phyloP scores from a whole-genome alignment of 92 coral and sea anemone species.

The Zoanthus sociatus region DNA sequence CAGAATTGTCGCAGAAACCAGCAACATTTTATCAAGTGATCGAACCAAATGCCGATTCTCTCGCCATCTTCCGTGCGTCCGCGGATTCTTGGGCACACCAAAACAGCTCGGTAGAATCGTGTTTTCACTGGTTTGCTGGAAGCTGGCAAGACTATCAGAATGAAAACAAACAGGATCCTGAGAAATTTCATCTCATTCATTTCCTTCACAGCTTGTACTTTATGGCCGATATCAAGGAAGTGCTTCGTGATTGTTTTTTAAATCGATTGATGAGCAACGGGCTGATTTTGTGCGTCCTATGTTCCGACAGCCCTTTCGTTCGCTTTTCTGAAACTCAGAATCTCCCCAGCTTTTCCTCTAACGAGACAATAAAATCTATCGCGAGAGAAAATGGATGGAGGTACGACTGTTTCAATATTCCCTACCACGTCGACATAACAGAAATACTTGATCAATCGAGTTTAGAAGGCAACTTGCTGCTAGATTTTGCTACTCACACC shows the following conservation, averaged over 20 bases:
- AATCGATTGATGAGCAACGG: background rate
- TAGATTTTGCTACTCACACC: background rate
- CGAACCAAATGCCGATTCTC: background rate
- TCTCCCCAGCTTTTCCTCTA: background rate
- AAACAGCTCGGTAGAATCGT: background rate
- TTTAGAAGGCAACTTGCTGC: background rate
- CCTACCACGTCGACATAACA: background rate
- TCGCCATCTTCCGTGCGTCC: background rate
- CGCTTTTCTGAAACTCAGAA: background rate
- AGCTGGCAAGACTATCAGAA: background rate
- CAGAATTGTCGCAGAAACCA: background rate
- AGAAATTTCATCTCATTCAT: background rate
- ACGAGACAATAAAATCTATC: background rate
- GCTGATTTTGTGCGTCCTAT: background rate
- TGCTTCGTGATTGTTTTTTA: background rate
- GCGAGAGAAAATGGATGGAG: background rate
- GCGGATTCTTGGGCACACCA: background rate
- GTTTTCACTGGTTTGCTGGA: constrained; percentile 11
- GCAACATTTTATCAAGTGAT: background rate
- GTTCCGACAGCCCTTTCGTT: background rate
- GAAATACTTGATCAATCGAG: background rate
- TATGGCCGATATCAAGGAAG: background rate
- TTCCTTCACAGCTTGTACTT: background rate
- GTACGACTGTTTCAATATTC: too few relatives aligned
- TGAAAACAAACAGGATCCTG: background rate